A percentile compares a stretch with the other conserved stretches of the same genome.
Evolutionary conservation across 2,888 invertebrate species (phyloP).

Genomic region (Xestia rhomboidea): DNA sequence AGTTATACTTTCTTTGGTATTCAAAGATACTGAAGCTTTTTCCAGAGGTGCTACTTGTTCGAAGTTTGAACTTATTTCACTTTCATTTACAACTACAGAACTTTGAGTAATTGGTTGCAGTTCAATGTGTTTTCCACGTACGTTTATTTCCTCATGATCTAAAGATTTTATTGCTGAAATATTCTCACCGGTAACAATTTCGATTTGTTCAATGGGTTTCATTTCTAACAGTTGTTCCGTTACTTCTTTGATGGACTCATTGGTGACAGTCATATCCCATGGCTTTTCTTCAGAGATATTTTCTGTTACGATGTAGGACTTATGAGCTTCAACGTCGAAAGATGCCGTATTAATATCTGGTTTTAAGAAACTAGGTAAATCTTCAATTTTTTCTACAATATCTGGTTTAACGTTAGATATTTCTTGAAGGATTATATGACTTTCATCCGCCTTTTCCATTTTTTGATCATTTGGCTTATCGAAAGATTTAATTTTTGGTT

Average conservation of each 20-base stretch:
- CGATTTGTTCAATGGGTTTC: constrained; percentile 78
- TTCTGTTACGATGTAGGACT: constrained; percentile 78
- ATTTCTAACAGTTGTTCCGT: constrained; percentile 78
- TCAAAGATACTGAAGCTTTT: constrained; percentile 75
- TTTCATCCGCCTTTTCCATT: constrained; percentile 75
- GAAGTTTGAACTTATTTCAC: constrained; percentile 73
- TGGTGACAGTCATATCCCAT: constrained; percentile 78
- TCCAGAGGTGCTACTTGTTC: constrained; percentile 66
- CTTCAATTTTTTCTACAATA: constrained; percentile 74
- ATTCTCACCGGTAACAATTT: constrained; percentile 78
- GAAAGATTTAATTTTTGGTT: constrained; percentile 68
- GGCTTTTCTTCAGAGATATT: constrained; percentile 84
- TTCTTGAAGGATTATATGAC: constrained; percentile 74
- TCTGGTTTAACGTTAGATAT: constrained; percentile 73
- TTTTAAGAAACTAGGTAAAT: constrained; percentile 66
- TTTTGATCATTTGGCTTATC: constrained; percentile 56
- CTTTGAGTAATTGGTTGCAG: constrained; percentile 76
- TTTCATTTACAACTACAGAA: constrained; percentile 78
- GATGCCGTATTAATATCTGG: constrained; percentile 73
- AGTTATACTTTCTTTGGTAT: constrained; percentile 77
- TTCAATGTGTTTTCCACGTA: constrained; percentile 72
- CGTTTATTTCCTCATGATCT: constrained; percentile 67
- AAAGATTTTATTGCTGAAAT: constrained; percentile 61
- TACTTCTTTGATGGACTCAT: constrained; percentile 82
- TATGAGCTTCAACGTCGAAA: constrained; percentile 76